phyloP scores from a whole-genome alignment of 2,888 invertebrate genomes.

The Drosophila mulleri region DNA sequence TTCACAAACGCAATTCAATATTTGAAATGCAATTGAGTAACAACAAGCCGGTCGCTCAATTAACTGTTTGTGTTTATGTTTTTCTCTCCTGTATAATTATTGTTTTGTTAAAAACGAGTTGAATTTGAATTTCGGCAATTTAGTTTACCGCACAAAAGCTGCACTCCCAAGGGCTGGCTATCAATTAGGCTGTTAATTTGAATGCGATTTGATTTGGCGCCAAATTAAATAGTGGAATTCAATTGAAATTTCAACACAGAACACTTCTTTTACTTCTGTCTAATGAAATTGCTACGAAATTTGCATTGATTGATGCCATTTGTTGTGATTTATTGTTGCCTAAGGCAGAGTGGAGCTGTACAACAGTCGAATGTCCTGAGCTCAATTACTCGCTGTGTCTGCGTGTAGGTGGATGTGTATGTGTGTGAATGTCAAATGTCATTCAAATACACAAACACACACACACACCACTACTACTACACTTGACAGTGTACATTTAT shows the following conservation, averaged over 20 bases:
- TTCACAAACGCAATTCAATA: background rate
- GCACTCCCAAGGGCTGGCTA: conserved; percentile 4
- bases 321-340: conserved; percentile 72
- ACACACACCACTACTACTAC: conserved; percentile 12
- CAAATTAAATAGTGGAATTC: conserved; percentile 37
- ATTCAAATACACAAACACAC: conserved; percentile 3
- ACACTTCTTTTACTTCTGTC: conserved; percentile 19
- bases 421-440: conserved; percentile 53
- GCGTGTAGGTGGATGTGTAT: conserved; percentile 5
- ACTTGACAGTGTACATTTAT: conserved; percentile 67
- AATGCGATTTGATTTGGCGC: conserved; percentile 27
- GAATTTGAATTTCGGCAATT: background rate
- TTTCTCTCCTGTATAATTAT: background rate
- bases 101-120: background rate
- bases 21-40: conserved; percentile 11
- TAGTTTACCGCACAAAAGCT: conserved; percentile 2
- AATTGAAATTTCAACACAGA: conserved; percentile 38
- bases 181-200: conserved; percentile 40
- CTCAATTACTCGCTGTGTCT: conserved; percentile 58
- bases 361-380: conserved; percentile 38
- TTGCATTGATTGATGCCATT: conserved; percentile 77
- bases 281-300: conserved; percentile 56
- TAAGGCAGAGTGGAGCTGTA: conserved; percentile 50
- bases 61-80: conserved; percentile 6
- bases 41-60: conserved; percentile 1